Percentiles rank a stretch among this genome's conserved stretches.
These are phyloP conservation scores for Pantherophis vulpinus DNA, from an alignment of 2,797 vertebrate genomes.

Conservation along the genomic window DNA sequence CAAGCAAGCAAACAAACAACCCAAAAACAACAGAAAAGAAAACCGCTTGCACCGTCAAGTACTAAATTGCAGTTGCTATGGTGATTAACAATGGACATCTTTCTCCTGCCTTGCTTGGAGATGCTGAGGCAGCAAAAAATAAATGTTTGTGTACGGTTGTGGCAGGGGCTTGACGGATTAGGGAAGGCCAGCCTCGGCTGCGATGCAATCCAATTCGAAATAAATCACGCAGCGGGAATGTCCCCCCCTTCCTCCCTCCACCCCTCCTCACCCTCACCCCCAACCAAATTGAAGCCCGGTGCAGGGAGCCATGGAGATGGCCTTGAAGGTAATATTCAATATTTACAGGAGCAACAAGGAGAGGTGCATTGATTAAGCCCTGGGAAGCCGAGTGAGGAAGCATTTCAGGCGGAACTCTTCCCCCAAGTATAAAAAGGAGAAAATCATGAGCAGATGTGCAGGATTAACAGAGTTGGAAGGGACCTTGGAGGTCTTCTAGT, in stretches of 20 bases:
- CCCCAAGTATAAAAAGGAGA: neutral
- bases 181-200: conserved; percentile 69
- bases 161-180: conserved; percentile 70
- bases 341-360: conserved; percentile 28
- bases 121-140: conserved; percentile 78
- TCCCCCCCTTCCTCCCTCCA: neutral
- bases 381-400: neutral
- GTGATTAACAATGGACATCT: conserved; percentile 67
- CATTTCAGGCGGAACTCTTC: neutral
- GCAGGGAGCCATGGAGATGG: conserved; percentile 14
- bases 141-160: conserved; percentile 71
- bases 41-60: conserved; percentile 2
- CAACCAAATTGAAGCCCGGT: conserved; percentile 60
- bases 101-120: conserved; percentile 49
- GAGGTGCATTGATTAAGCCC: neutral
- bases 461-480: neutral
- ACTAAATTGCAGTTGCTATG: conserved; percentile 65
- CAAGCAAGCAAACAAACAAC: too few relatives aligned
- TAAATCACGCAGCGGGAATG: conserved; percentile 72
- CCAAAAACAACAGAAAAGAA: neutral
- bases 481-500: neutral
- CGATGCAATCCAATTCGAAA: conserved; percentile 72
- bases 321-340: neutral
- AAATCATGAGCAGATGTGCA: neutral
- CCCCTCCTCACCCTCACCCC: neutral